A percentile compares a stretch with the other conserved stretches of the same genome.
Evolutionary conservation across 2,888 invertebrate species (phyloP).

Genomic region (Cylloceria caligata): DNA sequence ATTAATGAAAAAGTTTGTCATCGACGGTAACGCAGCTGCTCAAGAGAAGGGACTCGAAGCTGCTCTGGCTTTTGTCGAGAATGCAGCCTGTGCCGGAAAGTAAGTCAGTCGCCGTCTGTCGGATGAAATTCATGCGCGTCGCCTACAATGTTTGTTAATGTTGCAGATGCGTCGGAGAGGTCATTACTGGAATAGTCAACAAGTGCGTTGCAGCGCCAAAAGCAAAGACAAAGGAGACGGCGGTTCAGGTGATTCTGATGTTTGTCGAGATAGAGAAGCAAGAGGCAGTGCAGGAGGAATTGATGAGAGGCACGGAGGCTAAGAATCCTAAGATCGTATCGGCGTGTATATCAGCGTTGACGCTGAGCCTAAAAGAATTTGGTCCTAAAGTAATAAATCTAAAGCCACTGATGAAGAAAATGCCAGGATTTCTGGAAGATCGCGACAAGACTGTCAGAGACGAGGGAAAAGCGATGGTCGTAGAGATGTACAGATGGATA

Average conservation of each 20-base stretch:
- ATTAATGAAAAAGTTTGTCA: constrained; percentile 96
- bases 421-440: constrained; percentile 93
- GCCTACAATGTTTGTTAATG: background rate
- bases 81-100: constrained; percentile 94
- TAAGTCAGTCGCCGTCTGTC: too few species aligned
- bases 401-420: constrained; percentile 95
- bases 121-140: background rate
- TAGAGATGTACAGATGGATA: constrained; percentile 97
- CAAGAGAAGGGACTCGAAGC: constrained; percentile 98
- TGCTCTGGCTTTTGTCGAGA: constrained; percentile 95
- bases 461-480: constrained; percentile 95
- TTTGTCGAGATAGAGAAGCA: constrained; percentile 98
- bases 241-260: constrained; percentile 95
- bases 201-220: constrained; percentile 97
- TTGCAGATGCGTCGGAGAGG: constrained; percentile 92
- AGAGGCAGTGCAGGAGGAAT: constrained; percentile 94
- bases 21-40: constrained; percentile 97
- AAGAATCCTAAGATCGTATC: constrained; percentile 98
- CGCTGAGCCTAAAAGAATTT: constrained; percentile 93
- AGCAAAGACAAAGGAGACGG: constrained; percentile 96
- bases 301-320: constrained; percentile 96
- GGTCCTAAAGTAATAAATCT: constrained; percentile 96
- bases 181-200: constrained; percentile 93
- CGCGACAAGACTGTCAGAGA: constrained; percentile 96
- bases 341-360: constrained; percentile 92